These are phyloP conservation scores for Auanema freiburgensis DNA, from an alignment of 2,888 invertebrate species.

Conservation along the genomic window DNA sequence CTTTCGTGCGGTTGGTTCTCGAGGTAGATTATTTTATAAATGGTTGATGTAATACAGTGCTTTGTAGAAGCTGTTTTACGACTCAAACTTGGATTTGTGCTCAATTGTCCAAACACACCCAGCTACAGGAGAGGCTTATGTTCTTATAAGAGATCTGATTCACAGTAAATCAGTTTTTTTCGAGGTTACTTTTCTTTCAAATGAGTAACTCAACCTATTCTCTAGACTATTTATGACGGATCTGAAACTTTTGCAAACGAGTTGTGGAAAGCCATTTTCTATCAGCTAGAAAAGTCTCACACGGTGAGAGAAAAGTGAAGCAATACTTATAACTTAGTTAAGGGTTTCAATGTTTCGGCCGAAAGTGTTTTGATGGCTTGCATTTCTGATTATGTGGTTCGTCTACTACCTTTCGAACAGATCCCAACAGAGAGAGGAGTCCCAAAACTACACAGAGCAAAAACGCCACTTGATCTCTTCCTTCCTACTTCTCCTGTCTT, in stretches of 20 bases:
- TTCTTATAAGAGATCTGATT: slow-evolving; percentile 23
- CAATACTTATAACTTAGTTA: slow-evolving; percentile 1
- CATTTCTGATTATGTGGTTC: slow-evolving; percentile 30
- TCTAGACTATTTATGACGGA: slow-evolving; percentile 26
- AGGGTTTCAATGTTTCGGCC: slow-evolving; percentile 25
- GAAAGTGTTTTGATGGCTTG: slow-evolving; percentile 31
- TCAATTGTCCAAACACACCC: slow-evolving; percentile 24
- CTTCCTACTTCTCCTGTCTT: slow-evolving; percentile 40
- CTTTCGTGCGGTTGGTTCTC: too few species aligned
- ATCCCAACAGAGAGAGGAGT: slow-evolving; percentile 1
- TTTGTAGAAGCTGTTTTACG: slow-evolving; percentile 30
- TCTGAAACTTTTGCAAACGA: slow-evolving; percentile 27
- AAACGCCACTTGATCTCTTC: slow-evolving; percentile 46
- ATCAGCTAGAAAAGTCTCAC: slow-evolving; percentile 25
- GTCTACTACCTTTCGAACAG: slow-evolving; percentile 28
- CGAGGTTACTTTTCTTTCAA: slow-evolving; percentile 12
- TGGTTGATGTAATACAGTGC: background rate
- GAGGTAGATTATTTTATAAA: too few species aligned
- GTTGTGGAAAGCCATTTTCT: slow-evolving; percentile 32
- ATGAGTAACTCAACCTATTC: background rate
- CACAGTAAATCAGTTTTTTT: slow-evolving; percentile 32
- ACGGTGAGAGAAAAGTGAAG: slow-evolving; percentile 15
- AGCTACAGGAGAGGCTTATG: slow-evolving; percentile 20
- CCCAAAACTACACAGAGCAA: slow-evolving; percentile 14
- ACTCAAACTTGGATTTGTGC: slow-evolving; percentile 32